phyloP scores from a whole-genome alignment of 2,797 vertebrate species.

The Pangasius mekongensis region DNA sequence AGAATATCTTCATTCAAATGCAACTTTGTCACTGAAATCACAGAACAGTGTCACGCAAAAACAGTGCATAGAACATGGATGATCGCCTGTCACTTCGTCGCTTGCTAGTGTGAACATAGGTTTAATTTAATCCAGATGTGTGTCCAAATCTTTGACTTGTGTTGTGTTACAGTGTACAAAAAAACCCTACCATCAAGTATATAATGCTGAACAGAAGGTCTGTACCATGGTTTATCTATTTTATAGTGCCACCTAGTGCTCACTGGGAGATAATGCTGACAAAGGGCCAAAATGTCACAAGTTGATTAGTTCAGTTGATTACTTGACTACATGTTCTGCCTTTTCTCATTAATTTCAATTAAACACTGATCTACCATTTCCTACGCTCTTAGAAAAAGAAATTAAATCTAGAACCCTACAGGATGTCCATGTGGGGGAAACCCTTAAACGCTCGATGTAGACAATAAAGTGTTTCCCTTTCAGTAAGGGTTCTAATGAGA shows the following conservation, averaged over 20 bases:
- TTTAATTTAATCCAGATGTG: neutral
- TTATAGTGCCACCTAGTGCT: constrained; percentile 25
- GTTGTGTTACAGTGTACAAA: neutral
- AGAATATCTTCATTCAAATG: neutral
- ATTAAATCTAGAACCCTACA: neutral
- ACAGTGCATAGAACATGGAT: neutral
- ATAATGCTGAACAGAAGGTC: neutral
- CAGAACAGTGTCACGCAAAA: neutral
- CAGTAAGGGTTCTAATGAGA: too few species aligned
- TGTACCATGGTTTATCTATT: neutral
- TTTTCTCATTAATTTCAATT: constrained; percentile 24
- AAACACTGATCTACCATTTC: constrained; percentile 14
- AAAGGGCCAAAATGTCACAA: neutral
- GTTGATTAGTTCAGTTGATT: neutral
- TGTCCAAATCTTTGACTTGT: constrained; percentile 14
- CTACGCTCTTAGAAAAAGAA: constrained; percentile 20
- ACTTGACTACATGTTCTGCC: neutral
- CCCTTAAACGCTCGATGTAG: neutral
- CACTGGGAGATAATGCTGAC: neutral
- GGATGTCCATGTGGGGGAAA: neutral
- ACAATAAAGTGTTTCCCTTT: neutral
- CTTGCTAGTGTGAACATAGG: neutral
- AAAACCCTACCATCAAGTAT: neutral
- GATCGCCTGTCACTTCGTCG: neutral
- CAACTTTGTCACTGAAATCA: neutral